Evolutionary conservation across 2,888 invertebrate species (phyloP).

Genomic region (Thera obeliscata): DNA sequence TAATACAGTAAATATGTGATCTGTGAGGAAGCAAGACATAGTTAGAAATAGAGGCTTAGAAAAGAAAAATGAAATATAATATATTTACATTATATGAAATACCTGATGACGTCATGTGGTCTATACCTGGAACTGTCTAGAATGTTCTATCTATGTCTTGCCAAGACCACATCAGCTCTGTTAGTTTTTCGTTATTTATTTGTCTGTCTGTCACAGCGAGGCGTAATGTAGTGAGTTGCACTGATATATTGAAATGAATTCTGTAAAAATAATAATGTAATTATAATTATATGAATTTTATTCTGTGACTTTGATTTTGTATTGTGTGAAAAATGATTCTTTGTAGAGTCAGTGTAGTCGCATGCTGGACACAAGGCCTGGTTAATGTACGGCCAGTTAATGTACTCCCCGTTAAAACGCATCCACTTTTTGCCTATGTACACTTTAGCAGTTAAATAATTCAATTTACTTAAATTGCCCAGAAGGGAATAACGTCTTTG

Average conservation of each 20-base stretch:
- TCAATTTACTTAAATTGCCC: too few relatives aligned
- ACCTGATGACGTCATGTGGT: conserved; percentile 68
- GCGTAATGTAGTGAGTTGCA: conserved; percentile 49
- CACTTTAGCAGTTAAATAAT: too few relatives aligned
- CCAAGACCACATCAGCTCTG: conserved; percentile 82
- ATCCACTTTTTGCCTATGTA: too few relatives aligned
- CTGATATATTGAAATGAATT: conserved; percentile 4
- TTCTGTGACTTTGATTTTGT: not conserved
- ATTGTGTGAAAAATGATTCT: not conserved
- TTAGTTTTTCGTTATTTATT: conserved; percentile 61
- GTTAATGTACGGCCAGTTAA: too few relatives aligned
- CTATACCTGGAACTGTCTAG: conserved; percentile 49
- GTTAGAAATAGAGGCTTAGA: conserved; percentile 71
- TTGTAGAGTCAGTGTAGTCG: not conserved
- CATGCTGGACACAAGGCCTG: too few relatives aligned
- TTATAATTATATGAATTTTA: not conserved
- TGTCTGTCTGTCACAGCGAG: conserved; percentile 55
- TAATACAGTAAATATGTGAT: conserved; percentile 30
- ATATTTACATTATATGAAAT: conserved; percentile 52
- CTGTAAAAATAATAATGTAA: conserved; percentile 13
- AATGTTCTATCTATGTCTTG: conserved; percentile 77
- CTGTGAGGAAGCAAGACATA: conserved; percentile 82
- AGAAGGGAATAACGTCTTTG: too few relatives aligned
- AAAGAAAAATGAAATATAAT: conserved; percentile 50
- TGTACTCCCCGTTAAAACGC: too few relatives aligned